Conservation (phyloP, 1,140 invertebrate genomes). For the Geopemphigus sp. region DNA sequence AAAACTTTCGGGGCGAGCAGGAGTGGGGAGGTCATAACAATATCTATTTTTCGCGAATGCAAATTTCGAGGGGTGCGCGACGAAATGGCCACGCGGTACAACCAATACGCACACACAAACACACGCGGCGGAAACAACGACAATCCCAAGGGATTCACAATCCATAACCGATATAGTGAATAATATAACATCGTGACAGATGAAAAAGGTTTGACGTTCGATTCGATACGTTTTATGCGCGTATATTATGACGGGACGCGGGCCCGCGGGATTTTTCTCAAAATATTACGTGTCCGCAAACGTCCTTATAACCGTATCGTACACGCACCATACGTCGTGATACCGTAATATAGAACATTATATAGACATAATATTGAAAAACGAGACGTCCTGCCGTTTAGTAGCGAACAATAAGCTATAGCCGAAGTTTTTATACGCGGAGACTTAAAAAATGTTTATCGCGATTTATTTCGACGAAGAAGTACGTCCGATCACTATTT, state of each 20-base stretch:
- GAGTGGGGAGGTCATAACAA: not conserved
- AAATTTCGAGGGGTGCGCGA: constrained; percentile 17
- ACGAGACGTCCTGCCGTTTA: too few species aligned
- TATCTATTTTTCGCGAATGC: constrained; percentile 8
- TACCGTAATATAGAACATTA: not conserved
- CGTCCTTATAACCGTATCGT: too few species aligned
- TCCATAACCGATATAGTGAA: constrained; percentile 18
- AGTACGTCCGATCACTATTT: too few species aligned
- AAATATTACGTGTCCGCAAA: not conserved
- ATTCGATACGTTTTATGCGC: not conserved
- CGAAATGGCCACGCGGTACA: constrained; percentile 7
- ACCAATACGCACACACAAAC: not conserved
- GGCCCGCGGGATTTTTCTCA: not conserved
- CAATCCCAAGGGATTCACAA: constrained; percentile 15
- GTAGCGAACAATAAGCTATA: too few species aligned
- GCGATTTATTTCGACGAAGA: too few species aligned
- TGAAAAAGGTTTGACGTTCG: constrained; percentile 2
- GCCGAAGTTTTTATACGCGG: too few species aligned
- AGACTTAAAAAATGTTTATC: too few species aligned
- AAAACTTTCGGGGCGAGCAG: constrained; percentile 17
- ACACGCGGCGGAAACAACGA: constrained; percentile 21
- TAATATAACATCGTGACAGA: constrained; percentile 1
- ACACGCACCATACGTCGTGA: not conserved
- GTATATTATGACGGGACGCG: not conserved
- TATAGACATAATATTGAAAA: not conserved